Conservation (phyloP, 2,888 invertebrate species). For the Amiota minor region DNA sequence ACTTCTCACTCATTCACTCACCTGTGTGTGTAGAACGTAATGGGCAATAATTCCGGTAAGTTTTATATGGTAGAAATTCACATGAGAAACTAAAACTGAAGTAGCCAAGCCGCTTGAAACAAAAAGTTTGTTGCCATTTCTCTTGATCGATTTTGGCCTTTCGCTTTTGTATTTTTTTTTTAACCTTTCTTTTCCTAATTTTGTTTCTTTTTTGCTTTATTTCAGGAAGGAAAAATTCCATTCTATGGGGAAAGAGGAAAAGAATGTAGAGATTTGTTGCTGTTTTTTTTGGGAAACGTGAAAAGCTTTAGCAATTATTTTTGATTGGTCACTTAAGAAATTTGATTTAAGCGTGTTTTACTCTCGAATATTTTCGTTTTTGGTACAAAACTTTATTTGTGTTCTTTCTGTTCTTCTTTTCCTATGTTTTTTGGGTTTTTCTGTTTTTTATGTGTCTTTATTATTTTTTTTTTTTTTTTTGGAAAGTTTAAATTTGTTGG, state of each 20-base stretch:
- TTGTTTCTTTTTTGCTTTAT: neutral
- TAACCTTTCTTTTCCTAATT: neutral
- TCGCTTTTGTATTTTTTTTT: neutral
- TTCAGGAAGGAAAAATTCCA: too few relatives aligned
- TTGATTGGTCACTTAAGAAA: constrained; percentile 62
- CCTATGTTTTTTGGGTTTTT: constrained; percentile 47
- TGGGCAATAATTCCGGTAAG: constrained; percentile 5
- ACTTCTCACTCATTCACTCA: too few relatives aligned
- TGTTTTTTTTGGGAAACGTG: constrained; percentile 1
- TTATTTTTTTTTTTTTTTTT: neutral
- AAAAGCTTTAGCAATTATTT: constrained; percentile 52
- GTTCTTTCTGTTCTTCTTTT: constrained; percentile 53
- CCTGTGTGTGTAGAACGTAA: neutral
- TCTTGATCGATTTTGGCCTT: too few relatives aligned
- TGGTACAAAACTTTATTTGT: constrained; percentile 42
- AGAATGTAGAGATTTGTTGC: too few relatives aligned
- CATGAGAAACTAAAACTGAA: neutral
- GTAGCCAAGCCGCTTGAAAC: neutral
- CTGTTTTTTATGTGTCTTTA: neutral
- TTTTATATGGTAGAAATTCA: neutral
- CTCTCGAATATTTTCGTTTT: constrained; percentile 10
- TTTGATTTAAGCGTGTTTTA: constrained; percentile 46
- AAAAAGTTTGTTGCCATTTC: neutral
- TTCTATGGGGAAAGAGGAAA: too few relatives aligned
- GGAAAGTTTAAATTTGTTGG: constrained; percentile 6